phyloP scores from a whole-genome alignment of 2,113 vertebrate species.

The Colistium nudipinnis region DNA sequence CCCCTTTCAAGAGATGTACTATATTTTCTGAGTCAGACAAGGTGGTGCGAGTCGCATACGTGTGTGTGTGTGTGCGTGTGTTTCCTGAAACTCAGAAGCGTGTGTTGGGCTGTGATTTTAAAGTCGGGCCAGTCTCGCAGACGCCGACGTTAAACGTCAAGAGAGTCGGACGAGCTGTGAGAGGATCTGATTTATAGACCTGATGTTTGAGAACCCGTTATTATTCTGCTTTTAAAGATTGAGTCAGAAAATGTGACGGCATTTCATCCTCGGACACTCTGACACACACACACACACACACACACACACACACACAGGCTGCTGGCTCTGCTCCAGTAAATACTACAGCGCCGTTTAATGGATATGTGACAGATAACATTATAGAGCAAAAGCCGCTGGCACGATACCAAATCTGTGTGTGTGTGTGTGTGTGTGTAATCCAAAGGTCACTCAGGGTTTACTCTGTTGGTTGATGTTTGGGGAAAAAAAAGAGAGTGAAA shows the following conservation, averaged over 20 bases:
- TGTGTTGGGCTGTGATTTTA: too few species aligned
- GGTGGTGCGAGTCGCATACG: too few species aligned
- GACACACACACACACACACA: constrained; percentile 45
- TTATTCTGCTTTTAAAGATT: constrained; percentile 1
- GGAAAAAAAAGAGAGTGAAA: not conserved
- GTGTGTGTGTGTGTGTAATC: constrained; percentile 17
- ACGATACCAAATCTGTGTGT: constrained; percentile 39
- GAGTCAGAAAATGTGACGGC: constrained; percentile 18
- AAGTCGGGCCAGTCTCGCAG: too few species aligned
- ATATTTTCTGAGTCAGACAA: too few species aligned
- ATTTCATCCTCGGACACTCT: constrained; percentile 30
- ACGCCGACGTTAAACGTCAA: not conserved
- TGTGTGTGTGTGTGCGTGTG: too few species aligned
- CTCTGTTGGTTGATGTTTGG: not conserved
- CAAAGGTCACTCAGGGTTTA: constrained; percentile 43
- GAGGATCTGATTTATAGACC: not conserved
- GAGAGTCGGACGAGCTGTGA: not conserved
- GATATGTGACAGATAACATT: constrained; percentile 72
- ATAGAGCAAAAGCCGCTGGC: constrained; percentile 54
- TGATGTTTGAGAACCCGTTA: constrained; percentile 13
- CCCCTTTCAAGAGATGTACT: too few species aligned
- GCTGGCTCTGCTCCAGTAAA: constrained; percentile 75
- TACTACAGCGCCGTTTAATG: constrained; percentile 71
- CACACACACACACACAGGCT: constrained; percentile 39
- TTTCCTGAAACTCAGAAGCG: too few species aligned